Evolutionary conservation across 2,113 vertebrate genomes (phyloP).

Genomic region (Saccopteryx leptura): DNA sequence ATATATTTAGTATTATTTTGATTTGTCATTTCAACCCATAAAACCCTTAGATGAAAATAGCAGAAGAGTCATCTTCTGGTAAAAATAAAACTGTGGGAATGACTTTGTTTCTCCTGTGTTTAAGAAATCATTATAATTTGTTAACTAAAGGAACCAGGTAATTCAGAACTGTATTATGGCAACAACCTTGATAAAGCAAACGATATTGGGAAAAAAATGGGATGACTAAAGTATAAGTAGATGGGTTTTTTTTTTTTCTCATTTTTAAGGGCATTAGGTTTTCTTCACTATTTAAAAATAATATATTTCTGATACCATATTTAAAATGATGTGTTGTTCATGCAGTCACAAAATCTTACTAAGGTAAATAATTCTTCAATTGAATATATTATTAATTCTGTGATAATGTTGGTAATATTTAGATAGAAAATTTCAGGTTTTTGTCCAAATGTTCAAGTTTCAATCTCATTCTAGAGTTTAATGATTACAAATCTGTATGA

Average conservation of each 20-base stretch:
- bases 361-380: not conserved
- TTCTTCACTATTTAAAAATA: not conserved
- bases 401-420: not conserved
- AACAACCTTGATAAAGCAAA: not conserved
- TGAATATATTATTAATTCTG: not conserved
- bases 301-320: not conserved
- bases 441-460: not conserved
- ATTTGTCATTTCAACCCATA: not conserved
- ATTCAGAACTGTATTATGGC: not conserved
- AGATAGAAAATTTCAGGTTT: not conserved
- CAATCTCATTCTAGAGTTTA: not conserved
- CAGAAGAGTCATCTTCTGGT: constrained; percentile 37
- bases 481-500: not conserved
- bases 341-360: not conserved
- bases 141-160: not conserved
- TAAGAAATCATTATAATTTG: not conserved
- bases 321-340: not conserved
- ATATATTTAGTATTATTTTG: constrained; percentile 37
- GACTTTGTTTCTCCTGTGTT: not conserved
- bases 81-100: not conserved
- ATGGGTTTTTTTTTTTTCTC: not conserved
- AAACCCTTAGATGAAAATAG: not conserved
- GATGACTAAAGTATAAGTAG: not conserved
- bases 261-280: not conserved
- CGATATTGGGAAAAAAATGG: not conserved